Evolutionary conservation across 2,113 vertebrate genomes (phyloP), one percentile per base, ranked within the genome.

Genomic region (Mystacornis crossleyi): DNA sequence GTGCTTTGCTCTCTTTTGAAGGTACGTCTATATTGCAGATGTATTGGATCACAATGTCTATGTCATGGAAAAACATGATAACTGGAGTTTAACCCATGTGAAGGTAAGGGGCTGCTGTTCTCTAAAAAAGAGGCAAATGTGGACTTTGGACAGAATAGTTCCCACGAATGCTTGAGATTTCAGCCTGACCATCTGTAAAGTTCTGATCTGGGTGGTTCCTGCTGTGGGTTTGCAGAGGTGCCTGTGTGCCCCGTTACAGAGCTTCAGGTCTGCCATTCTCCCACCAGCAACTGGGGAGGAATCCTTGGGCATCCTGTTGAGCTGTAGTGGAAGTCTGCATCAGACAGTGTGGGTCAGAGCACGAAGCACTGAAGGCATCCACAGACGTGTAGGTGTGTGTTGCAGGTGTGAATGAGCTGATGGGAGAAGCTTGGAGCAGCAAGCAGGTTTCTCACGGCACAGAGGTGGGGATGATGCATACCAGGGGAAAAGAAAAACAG

Each of bases 21-120:
- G 99, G 92, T 97, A 98, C 85, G 23, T 99, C 75, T 99, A 99
- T 93, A 93, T 99, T 86, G 98, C 97, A 57, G 98, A 99, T 93
- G 0, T 97, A 18, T 3, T 93, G 3, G 98, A 86, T 87, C 98
- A 98, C 60, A 98, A 20, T 7, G 66, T 99, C 55, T 96, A 98
- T 21, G 88, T 99, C 67, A 93, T 99, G 96, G 98, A 99, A 89
- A 98, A 97, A 93, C 98, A 98, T 38, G 95, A 97, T 38, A 96
- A 99, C 69, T 98, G 99, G 83, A 92, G 79, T 51, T 96, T 99
- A 94, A 98, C 95, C 66, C 95, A 84, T 8, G 90, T 98, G 50
- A 99, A 99, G 99, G 99, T 99, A 98, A 98, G 29, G 34, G 48
- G 51, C 33, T 84, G 57, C 66, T n/a, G 42, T 50, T 96, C 50